Percentiles rank a stretch among this genome's conserved stretches.
phyloP scores from a whole-genome alignment of 1,140 invertebrate species.

The Eriosoma lanigerum region DNA sequence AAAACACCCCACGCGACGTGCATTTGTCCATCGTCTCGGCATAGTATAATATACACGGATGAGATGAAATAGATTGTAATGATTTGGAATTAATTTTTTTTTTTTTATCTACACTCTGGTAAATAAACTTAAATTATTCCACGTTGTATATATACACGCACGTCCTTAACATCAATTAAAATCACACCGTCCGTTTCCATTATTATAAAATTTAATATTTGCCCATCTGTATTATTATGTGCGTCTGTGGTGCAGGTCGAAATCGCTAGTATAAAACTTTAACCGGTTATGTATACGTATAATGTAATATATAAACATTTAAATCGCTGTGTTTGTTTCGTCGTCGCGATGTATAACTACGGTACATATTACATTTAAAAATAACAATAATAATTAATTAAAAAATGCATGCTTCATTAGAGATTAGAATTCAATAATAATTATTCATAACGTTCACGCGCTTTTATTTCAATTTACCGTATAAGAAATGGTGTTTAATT shows the following conservation, averaged over 20 bases:
- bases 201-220: not conserved
- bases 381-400: not conserved
- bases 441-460: too few species aligned
- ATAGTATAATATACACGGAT: too few species aligned
- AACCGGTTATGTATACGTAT: too few species aligned
- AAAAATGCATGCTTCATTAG: not conserved
- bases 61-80: constrained; percentile 37
- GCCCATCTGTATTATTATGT: too few species aligned
- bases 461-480: too few species aligned
- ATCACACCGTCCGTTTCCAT: constrained; percentile 3
- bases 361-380: too few species aligned
- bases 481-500: constrained; percentile 19
- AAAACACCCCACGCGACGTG: not conserved
- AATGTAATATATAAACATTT: too few species aligned
- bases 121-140: not conserved
- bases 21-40: not conserved
- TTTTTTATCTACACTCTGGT: not conserved
- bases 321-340: too few species aligned
- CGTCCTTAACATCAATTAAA: not conserved
- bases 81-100: constrained; percentile 25
- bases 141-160: not conserved
- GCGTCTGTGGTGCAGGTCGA: too few species aligned
- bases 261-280: too few species aligned
- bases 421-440: too few species aligned
- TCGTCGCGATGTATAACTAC: too few species aligned